Evolutionary conservation across 2,113 vertebrate species (phyloP).

Genomic region (Cygnus atratus): DNA sequence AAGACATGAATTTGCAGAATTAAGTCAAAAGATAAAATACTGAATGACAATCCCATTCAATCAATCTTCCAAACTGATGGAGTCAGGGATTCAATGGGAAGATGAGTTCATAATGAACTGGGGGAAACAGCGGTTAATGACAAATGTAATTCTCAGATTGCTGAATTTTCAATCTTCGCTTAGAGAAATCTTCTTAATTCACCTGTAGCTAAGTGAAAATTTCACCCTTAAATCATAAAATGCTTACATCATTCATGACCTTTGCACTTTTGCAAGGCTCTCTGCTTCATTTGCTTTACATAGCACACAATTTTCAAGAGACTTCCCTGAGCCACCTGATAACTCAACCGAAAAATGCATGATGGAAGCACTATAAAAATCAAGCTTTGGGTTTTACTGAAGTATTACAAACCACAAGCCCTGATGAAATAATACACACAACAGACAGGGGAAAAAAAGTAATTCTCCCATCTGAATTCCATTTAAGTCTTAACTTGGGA

Average conservation of each 20-base stretch:
- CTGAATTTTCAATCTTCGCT: neutral
- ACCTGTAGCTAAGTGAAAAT: neutral
- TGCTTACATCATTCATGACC: neutral
- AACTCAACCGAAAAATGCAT: neutral
- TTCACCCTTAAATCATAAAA: neutral
- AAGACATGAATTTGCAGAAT: neutral
- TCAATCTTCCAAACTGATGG: neutral
- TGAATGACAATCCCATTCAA: neutral
- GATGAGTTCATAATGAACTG: neutral
- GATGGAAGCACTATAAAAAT: neutral
- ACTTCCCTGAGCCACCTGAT: neutral
- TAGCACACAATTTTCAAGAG: neutral
- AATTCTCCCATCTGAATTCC: neutral
- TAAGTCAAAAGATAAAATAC: neutral
- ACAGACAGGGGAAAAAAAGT: neutral
- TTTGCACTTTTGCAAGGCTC: neutral
- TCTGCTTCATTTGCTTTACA: neutral
- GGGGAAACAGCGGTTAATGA: rapidly evolving
- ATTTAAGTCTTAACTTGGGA: neutral
- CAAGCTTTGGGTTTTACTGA: neutral
- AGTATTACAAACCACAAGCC: neutral
- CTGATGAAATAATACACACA: neutral
- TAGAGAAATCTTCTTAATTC: neutral
- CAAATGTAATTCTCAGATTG: neutral
- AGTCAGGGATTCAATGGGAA: neutral